phyloP scores from a whole-genome alignment of 2,113 vertebrate genomes.

The Holacanthus passer region DNA sequence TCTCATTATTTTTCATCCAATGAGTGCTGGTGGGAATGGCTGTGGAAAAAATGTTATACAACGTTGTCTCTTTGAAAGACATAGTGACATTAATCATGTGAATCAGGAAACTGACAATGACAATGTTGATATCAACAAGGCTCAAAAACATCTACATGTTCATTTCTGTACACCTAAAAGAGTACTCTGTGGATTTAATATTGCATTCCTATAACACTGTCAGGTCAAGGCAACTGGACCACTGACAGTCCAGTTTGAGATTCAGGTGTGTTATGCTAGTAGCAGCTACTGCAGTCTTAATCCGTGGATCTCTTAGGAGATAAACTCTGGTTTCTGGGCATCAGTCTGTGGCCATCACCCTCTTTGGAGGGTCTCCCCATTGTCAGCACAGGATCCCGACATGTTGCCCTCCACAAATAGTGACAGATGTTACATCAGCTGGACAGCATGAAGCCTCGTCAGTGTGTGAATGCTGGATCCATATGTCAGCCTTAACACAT shows the following conservation, averaged over 20 bases:
- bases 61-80: background rate
- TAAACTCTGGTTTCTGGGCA: background rate
- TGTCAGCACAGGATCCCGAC: background rate
- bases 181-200: background rate
- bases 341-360: background rate
- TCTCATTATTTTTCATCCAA: background rate
- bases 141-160: background rate
- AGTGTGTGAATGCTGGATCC: background rate
- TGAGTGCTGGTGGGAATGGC: background rate
- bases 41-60: too few species aligned
- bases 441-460: slow-evolving; percentile 9
- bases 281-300: too few species aligned
- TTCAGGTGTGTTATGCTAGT: too few species aligned
- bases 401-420: background rate
- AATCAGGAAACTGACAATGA: background rate
- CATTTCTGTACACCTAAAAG: background rate
- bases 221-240: too few species aligned
- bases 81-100: background rate
- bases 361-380: background rate
- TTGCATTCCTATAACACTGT: background rate
- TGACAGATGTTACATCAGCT: slow-evolving; percentile 33
- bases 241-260: too few species aligned
- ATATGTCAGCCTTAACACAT: background rate
- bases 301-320: too few species aligned
- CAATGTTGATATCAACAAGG: background rate